Evolutionary conservation across 2,797 vertebrate species (phyloP).

Genomic region (Enteromius argenteus): DNA sequence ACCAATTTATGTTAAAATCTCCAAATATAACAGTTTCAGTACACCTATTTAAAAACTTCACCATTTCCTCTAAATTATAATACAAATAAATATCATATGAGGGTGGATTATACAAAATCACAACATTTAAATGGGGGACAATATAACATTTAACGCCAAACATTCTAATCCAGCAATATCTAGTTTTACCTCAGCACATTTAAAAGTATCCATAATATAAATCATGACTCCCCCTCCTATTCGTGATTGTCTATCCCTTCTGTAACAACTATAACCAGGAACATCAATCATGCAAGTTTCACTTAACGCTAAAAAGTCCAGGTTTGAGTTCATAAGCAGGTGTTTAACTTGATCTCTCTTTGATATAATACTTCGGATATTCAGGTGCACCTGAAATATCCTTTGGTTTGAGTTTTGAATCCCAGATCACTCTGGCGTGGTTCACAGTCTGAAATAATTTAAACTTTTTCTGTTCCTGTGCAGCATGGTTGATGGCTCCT

Average conservation of each 20-base stretch:
- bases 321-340: not conserved
- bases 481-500: too few relatives aligned
- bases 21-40: not conserved
- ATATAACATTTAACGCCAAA: not conserved
- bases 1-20: not conserved
- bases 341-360: not conserved
- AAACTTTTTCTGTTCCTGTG: not conserved
- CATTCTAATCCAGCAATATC: not conserved
- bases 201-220: not conserved
- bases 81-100: not conserved
- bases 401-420: too few relatives aligned
- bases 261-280: not conserved
- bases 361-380: not conserved
- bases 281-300: not conserved
- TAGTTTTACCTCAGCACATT: not conserved
- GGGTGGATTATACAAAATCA: not conserved
- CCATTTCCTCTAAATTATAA: not conserved
- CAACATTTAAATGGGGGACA: not conserved
- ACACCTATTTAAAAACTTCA: not conserved
- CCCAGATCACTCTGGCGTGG: too few relatives aligned
- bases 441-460: too few relatives aligned
- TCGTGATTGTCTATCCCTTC: not conserved
- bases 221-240: conserved; percentile 1
- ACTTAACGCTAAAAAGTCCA: not conserved
- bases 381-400: not conserved